Conservation (phyloP, 2,888 invertebrate species). For the Tricholauxania praeusta region DNA sequence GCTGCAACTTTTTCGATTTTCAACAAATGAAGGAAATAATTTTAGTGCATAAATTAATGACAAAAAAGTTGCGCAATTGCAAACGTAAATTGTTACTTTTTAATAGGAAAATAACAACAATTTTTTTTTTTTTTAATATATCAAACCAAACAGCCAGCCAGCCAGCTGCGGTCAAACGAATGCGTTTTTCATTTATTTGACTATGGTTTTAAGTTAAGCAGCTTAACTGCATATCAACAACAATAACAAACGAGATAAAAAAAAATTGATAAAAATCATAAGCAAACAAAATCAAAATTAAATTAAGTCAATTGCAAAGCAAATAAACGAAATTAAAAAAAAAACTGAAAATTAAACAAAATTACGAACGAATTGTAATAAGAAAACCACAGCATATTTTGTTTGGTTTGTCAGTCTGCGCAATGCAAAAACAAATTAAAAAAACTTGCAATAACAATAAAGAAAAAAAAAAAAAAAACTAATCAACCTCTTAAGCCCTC, state of each 20-base stretch:
- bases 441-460: not conserved
- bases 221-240: not conserved
- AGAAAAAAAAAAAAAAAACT: not conserved
- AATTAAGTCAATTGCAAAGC: not conserved
- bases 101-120: no score
- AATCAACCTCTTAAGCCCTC: no score
- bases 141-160: no score
- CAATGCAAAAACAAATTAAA: not conserved
- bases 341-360: not conserved
- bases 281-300: constrained; percentile 7
- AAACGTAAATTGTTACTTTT: not conserved
- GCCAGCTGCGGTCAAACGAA: not conserved
- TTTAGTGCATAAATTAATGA: no score
- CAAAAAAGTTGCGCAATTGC: not conserved
- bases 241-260: not conserved
- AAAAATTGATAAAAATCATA: constrained; percentile 10
- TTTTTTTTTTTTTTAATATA: no score
- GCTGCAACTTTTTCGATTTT: not conserved
- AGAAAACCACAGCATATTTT: not conserved
- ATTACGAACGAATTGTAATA: not conserved
- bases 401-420: not conserved
- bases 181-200: constrained; percentile 3
- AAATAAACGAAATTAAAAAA: constrained; percentile 3
- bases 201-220: not conserved
- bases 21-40: no score